phyloP scores from a whole-genome alignment of 2,888 invertebrate species.

The Gastracanthus pulcherrimus region DNA sequence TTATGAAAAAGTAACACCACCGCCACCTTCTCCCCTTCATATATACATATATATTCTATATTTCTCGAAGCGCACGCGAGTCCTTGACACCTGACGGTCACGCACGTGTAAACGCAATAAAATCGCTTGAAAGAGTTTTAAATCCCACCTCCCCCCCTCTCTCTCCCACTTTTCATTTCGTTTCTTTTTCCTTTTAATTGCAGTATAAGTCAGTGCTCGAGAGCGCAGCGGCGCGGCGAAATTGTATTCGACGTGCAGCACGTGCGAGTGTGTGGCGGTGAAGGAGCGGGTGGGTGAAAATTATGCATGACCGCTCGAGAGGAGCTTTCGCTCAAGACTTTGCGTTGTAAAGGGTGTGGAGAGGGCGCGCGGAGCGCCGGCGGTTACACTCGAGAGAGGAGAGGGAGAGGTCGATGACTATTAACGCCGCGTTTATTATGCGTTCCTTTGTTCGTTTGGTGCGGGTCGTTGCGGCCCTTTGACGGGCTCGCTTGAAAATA shows the following conservation, averaged over 20 bases:
- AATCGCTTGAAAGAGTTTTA: background rate
- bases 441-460: background rate
- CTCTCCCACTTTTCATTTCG: background rate
- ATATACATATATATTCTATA: background rate
- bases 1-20: slow-evolving; percentile 22
- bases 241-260: background rate
- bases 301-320: slow-evolving; percentile 1
- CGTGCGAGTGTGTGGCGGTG: background rate
- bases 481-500: background rate
- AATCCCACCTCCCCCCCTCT: too few relatives aligned
- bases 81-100: background rate
- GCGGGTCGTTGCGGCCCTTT: too few relatives aligned
- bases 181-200: background rate
- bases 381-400: background rate
- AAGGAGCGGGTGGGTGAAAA: background rate
- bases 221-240: background rate
- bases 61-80: background rate
- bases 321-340: background rate
- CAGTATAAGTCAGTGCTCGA: background rate
- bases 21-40: too few relatives aligned
- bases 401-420: slow-evolving; percentile 29
- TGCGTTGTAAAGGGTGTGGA: background rate
- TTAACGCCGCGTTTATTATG: background rate
- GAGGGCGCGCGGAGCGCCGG: too few relatives aligned
- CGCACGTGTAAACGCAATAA: background rate